Evolutionary conservation across 64 coral and sea anemone genomes (phyloP).

Genomic region (Hydrozoanthus tunicans): DNA sequence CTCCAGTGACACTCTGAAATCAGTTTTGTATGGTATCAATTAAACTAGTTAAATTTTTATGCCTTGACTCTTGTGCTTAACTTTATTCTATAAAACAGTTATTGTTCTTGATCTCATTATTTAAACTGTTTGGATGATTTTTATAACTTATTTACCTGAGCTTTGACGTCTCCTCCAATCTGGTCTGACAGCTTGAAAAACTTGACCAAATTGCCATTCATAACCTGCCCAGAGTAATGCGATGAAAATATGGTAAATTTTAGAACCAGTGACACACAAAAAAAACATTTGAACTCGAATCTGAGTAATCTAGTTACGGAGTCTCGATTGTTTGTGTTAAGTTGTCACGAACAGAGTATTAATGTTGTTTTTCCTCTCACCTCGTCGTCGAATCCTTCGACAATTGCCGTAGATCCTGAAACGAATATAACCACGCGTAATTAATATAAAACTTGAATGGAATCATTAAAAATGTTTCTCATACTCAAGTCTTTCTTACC

Average conservation of each 20-base stretch:
- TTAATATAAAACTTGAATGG: not conserved
- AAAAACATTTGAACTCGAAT: not conserved
- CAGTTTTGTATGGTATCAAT: too few species aligned
- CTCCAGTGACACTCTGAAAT: too few species aligned
- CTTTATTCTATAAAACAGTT: too few species aligned
- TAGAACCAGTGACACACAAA: not conserved
- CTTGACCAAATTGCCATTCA: constrained; percentile 56
- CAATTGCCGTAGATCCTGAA: constrained; percentile 51
- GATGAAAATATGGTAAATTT: not conserved
- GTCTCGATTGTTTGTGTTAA: not conserved
- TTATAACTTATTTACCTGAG: constrained; percentile 20
- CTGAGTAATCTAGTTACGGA: constrained; percentile 23
- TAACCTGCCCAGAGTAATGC: constrained; percentile 32
- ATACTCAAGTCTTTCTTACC: not conserved
- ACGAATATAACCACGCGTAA: not conserved
- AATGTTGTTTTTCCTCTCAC: constrained; percentile 10
- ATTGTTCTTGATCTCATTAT: not conserved
- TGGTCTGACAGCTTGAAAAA: constrained; percentile 70
- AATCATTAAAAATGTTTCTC: too few species aligned
- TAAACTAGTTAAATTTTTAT: too few species aligned
- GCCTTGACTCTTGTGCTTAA: too few species aligned
- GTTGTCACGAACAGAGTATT: not conserved
- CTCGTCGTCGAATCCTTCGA: constrained; percentile 65
- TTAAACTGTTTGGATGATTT: not conserved
- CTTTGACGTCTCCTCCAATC: constrained; percentile 73